These are phyloP conservation scores for Phoxinus dragarum DNA, from an alignment of 2,797 vertebrate species.

Conservation along the genomic window DNA sequence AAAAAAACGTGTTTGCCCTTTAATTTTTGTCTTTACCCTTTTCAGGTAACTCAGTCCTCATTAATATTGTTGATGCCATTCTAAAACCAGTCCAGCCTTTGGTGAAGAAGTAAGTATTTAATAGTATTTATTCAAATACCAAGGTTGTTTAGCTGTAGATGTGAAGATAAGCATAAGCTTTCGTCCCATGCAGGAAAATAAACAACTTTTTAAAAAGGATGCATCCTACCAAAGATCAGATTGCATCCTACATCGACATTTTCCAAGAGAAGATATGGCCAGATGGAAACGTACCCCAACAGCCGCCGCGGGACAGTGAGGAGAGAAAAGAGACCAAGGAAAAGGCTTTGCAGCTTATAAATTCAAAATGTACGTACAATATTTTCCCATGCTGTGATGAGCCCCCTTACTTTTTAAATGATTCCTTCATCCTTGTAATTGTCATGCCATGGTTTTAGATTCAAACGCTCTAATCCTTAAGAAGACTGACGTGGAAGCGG, in stretches of 20 bases:
- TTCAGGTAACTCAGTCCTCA: conserved; percentile 77
- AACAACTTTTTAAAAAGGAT: conserved; percentile 76
- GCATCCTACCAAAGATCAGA: conserved; percentile 74
- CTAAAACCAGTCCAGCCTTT: conserved; percentile 76
- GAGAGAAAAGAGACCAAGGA: conserved; percentile 73
- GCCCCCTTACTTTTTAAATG: not conserved
- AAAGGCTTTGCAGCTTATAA: conserved; percentile 74
- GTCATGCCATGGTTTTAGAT: conserved; percentile 61
- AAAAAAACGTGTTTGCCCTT: conserved; percentile 4
- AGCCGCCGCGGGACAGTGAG: conserved; percentile 63
- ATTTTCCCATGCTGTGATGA: not conserved
- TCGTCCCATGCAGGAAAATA: conserved; percentile 70
- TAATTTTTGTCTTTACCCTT: conserved; percentile 4
- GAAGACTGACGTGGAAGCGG: conserved; percentile 74
- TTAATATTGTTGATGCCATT: conserved; percentile 77
- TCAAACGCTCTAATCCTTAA: conserved; percentile 71
- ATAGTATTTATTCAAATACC: not conserved
- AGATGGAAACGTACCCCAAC: conserved; percentile 26
- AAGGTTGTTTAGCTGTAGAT: not conserved
- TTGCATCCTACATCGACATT: conserved; percentile 72
- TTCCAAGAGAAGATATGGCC: conserved; percentile 76
- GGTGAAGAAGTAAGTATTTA: conserved; percentile 76
- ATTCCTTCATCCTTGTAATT: not conserved
- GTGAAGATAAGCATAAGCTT: not conserved
- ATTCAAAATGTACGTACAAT: conserved; percentile 71